Evolutionary conservation across 2,113 vertebrate species (phyloP), one percentile per base, ranked within the genome.

Genomic region (Ahaetulla prasina): DNA sequence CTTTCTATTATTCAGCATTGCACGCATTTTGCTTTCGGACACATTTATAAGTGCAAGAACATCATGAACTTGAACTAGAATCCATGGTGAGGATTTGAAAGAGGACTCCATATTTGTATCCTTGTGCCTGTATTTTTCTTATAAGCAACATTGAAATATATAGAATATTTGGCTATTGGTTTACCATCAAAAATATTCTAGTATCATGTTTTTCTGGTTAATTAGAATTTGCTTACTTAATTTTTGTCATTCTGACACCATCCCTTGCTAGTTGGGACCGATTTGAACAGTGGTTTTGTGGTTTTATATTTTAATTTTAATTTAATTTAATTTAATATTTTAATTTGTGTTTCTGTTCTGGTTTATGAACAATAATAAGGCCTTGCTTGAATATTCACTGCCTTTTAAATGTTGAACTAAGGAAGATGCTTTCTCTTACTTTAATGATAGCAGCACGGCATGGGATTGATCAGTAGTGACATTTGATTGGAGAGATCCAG

Each of bases 321-420:
- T n/a, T n/a, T n/a, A n/a, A n/a, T n/a, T n/a, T n/a, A n/a, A n/a
- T n/a, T n/a, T n/a, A n/a, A 97, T 96, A 95, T 98, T 98, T 97
- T 97, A 98, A 98, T 98, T 98, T 93, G 98, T 95, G 98, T 98
- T 98, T 98, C 94, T 97, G 96, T 98, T 98, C 97, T 95, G 96
- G 96, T 97, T 97, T 98, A 98, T 98, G 98, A 98, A 97, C 97
- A 98, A 97, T 98, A 97, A 95, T 97, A 97, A 96, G 96, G 93
- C 86, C 94, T 95, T 95, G 90, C 86, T 97, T 98, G 98, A 98
- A 98, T 99, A 98, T 98, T 98, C 98, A 98, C 98, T 97, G 97
- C 93, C 95, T 95, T 85, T 95, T 95, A 95, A 97, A 96, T 96
- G 96, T 95, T 95, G 94, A 94, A 91, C 96, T 96, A 93, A 96